Base-by-base conservation (phyloP, 1,140 invertebrate genomes). In the Megathymus violae region DNA sequence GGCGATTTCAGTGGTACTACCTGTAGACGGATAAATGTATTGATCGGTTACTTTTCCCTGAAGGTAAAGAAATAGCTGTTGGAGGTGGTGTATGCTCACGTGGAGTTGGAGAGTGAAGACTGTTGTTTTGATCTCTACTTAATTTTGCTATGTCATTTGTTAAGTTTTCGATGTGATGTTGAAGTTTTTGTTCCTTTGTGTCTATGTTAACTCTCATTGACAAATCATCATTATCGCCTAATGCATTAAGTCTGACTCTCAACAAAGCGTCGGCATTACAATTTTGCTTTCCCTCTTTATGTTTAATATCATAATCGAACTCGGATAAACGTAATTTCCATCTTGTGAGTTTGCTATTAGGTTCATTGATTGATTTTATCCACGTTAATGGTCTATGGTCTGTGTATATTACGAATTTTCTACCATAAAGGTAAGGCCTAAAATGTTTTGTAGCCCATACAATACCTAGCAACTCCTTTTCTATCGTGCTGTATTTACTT, bases 321-420 rank as follows among this genome's bases (percentile, higher is more conserved):
- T 22, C 19, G 2, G 19, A 22, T 19, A 82, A 22, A 15, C 31
- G 54, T 22, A 77, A 44, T 46, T 66, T 62, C 72, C 75, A 81
- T 48, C 78, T 44, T 4, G 74, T 75, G 3, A 87, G 47, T 65
- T 75, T 76, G 16, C 59, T 60, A 44, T 73, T 78, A 1, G 69
- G 56, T 17, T 82, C 74, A 63, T 91, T 92, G 0, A 64, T 14
- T 10, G 46, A 89, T 69, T 27, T 67, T 65, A 48, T 76, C 75
- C 34, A 93, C 67, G 76, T 83, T 91, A 64, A 59, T 50, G 70
- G 59, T 15, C 60, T 52, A 47, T 66, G 62, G 4, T 71, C 59
- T 0, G 64, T 71, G n/a, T 59, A 60, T 7, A 71, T 63, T 13
- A 25, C 46, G 47, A 68, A 65, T 43, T 59, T 64, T 14, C 13